Evolutionary conservation across 2,888 invertebrate species (phyloP).

Genomic region (Papilio protenor): DNA sequence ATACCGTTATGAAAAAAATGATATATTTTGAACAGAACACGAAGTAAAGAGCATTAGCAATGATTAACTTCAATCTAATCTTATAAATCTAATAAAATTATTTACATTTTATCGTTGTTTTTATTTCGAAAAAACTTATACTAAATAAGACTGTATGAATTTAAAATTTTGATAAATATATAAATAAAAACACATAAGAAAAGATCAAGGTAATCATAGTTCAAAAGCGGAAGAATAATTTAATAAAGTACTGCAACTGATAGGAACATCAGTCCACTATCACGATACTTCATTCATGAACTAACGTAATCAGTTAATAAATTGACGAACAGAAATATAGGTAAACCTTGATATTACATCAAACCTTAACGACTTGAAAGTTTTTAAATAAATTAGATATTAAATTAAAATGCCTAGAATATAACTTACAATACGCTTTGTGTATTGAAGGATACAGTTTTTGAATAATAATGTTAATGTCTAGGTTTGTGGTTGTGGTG

Average conservation of each 20-base stretch:
- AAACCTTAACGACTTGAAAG: background rate
- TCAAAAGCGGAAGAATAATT: slow-evolving; percentile 50
- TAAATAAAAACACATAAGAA: slow-evolving; percentile 62
- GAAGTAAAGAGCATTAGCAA: slow-evolving; percentile 63
- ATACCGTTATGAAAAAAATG: too few relatives aligned
- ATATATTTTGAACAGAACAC: slow-evolving; percentile 44
- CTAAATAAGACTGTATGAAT: slow-evolving; percentile 47
- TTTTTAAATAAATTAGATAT: slow-evolving; percentile 23
- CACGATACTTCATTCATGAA: background rate
- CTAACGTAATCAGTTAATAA: background rate
- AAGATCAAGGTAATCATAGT: slow-evolving; percentile 83
- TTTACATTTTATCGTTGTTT: slow-evolving; percentile 47
- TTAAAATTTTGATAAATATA: slow-evolving; percentile 50
- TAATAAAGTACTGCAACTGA: slow-evolving; percentile 29
- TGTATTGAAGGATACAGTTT: slow-evolving; percentile 3
- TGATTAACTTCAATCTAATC: slow-evolving; percentile 81
- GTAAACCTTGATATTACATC: slow-evolving; percentile 1
- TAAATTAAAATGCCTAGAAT: slow-evolving; percentile 11
- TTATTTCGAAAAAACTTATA: slow-evolving; percentile 47
- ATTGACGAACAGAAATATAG: slow-evolving; percentile 1
- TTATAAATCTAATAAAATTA: slow-evolving; percentile 52
- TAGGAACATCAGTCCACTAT: background rate
- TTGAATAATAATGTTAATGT: slow-evolving; percentile 63
- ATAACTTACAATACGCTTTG: slow-evolving; percentile 27
- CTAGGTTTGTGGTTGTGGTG: slow-evolving; percentile 82